These are phyloP conservation scores for Drosophila suboccidentalis DNA, from an alignment of 2,888 invertebrate genomes.

Conservation along the genomic window DNA sequence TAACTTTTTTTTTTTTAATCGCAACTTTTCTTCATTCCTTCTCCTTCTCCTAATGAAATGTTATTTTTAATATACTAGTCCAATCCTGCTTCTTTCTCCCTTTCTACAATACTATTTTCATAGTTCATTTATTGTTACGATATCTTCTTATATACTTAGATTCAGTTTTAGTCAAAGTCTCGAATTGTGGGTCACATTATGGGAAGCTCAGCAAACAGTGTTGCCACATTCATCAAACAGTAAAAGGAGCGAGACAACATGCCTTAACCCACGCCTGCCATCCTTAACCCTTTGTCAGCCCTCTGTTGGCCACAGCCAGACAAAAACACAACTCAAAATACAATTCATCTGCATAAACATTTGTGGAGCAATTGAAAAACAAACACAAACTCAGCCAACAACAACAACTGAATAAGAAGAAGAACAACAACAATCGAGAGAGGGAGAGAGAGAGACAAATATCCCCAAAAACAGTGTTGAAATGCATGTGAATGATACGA, in stretches of 20 bases:
- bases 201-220: slow-evolving; percentile 69
- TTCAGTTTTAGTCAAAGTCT: slow-evolving; percentile 13
- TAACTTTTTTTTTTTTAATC: no score
- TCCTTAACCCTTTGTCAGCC: background rate
- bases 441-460: slow-evolving; percentile 17
- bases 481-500: slow-evolving; percentile 56
- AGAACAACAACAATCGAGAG: slow-evolving; percentile 8
- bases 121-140: slow-evolving; percentile 21
- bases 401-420: slow-evolving; percentile 17
- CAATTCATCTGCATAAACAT: slow-evolving; percentile 82
- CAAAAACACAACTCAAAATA: slow-evolving; percentile 77
- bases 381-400: slow-evolving; percentile 56
- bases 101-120: no score
- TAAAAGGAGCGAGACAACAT: slow-evolving; percentile 39
- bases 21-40: no score
- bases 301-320: slow-evolving; percentile 41
- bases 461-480: slow-evolving; percentile 44
- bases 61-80: no score
- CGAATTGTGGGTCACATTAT: slow-evolving; percentile 46
- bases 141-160: slow-evolving; percentile 4
- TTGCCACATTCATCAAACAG: slow-evolving; percentile 70
- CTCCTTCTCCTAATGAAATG: no score
- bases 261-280: slow-evolving; percentile 12
- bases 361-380: slow-evolving; percentile 78
- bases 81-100: no score